These are phyloP conservation scores for Apodemus sylvaticus DNA, from an alignment of 2,113 vertebrate genomes.

Conservation along the genomic window DNA sequence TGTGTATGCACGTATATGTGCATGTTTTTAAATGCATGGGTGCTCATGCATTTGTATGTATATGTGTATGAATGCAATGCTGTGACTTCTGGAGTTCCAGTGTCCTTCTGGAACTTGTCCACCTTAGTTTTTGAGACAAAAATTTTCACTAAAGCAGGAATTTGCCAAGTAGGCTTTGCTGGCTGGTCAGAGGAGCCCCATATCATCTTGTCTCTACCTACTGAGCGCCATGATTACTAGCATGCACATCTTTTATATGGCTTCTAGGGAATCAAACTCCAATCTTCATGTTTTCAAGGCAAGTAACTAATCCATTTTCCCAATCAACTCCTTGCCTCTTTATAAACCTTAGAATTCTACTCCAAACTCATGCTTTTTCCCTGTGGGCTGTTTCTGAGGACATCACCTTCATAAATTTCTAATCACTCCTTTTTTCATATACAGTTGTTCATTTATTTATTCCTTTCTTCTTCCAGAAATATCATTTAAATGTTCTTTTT, in stretches of 20 bases:
- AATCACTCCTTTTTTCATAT: conserved; percentile 34
- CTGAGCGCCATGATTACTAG: no score
- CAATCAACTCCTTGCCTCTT: background rate
- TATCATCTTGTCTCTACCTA: no score
- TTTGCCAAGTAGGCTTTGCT: background rate
- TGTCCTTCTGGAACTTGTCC: no score
- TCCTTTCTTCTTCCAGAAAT: conserved; percentile 13
- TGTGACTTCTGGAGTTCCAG: no score
- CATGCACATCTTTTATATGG: background rate
- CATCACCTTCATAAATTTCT: background rate
- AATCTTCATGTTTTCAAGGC: background rate
- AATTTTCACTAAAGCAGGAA: background rate
- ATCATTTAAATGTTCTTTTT: conserved; percentile 11
- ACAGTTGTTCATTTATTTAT: conserved; percentile 51
- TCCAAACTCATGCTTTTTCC: background rate
- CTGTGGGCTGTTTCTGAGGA: background rate
- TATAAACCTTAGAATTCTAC: background rate
- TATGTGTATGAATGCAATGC: background rate
- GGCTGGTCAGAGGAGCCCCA: background rate
- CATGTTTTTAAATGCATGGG: background rate
- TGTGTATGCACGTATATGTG: background rate
- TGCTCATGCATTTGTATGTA: no score
- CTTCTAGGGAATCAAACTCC: background rate
- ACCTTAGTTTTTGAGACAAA: background rate
- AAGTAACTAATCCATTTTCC: background rate